These are phyloP conservation scores for Hyperoplus lanceolatus DNA, from an alignment of 2,797 vertebrate species.

Conservation along the genomic window DNA sequence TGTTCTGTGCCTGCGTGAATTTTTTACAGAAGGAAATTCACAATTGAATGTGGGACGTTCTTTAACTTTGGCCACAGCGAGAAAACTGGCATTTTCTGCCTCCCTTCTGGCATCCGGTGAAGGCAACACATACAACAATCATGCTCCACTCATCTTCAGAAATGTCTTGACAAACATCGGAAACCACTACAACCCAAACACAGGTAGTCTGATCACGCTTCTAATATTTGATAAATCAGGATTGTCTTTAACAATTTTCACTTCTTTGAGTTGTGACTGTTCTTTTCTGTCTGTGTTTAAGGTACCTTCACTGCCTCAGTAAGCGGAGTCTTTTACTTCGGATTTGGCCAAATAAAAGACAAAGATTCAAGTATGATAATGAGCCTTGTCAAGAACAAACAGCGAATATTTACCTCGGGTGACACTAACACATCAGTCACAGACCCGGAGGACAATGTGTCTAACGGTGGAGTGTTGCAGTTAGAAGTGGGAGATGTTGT, in stretches of 20 bases:
- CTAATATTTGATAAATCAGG: background rate
- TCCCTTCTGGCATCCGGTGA: constrained; percentile 38
- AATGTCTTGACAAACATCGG: constrained; percentile 59
- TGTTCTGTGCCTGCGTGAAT: background rate
- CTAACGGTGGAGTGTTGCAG: constrained; percentile 47
- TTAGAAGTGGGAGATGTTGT: constrained; percentile 51
- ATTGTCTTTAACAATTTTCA: background rate
- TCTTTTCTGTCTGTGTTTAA: constrained; percentile 24
- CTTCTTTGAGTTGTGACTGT: background rate
- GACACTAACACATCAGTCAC: fast-evolving
- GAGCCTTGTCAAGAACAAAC: constrained; percentile 25
- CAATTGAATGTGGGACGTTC: background rate
- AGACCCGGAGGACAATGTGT: constrained; percentile 30
- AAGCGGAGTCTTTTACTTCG: constrained; percentile 54
- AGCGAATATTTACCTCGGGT: background rate
- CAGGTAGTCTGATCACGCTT: constrained; percentile 27
- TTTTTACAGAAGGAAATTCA: background rate
- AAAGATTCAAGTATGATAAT: fast-evolving
- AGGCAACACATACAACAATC: fast-evolving
- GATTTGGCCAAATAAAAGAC: background rate
- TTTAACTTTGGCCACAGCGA: constrained; percentile 31
- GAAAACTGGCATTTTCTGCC: constrained; percentile 54
- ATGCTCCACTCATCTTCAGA: constrained; percentile 27
- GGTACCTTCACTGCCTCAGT: constrained; percentile 52
- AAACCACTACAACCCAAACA: constrained; percentile 55